phyloP scores from a whole-genome alignment of 2,113 vertebrate species.

The Dendrocopos noguchii region DNA sequence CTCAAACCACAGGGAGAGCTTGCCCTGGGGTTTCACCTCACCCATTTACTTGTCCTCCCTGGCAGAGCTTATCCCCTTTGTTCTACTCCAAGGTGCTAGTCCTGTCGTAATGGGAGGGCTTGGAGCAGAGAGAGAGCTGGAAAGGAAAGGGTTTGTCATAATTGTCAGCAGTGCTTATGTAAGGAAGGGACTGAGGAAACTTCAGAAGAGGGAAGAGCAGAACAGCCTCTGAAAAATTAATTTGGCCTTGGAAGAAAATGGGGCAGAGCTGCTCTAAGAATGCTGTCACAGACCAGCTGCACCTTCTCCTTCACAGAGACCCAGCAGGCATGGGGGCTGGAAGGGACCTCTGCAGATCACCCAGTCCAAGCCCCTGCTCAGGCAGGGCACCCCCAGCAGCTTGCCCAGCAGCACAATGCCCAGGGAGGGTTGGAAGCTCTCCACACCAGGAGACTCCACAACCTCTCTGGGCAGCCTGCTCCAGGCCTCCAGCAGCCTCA shows the following conservation, averaged over 20 bases:
- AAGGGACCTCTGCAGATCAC: no score
- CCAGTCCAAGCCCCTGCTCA: no score
- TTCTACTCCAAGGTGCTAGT: neutral
- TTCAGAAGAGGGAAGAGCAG: neutral
- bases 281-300: neutral
- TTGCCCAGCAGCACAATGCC: no score
- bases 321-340: no score
- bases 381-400: no score
- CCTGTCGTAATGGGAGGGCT: neutral
- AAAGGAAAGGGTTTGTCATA: neutral
- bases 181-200: neutral
- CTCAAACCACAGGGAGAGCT: neutral
- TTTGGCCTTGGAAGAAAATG: conserved; percentile 30
- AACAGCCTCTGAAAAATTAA: conserved; percentile 41
- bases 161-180: neutral
- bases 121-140: neutral
- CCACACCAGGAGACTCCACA: no score
- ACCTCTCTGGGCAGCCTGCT: no score
- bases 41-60: neutral
- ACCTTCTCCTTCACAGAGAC: neutral
- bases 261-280: neutral
- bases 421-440: no score
- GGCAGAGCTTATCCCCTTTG: neutral
- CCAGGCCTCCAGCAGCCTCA: no score
- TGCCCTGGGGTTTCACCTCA: neutral